Conservation (phyloP, 2,888 invertebrate species). For the Conistra vaccinii region DNA sequence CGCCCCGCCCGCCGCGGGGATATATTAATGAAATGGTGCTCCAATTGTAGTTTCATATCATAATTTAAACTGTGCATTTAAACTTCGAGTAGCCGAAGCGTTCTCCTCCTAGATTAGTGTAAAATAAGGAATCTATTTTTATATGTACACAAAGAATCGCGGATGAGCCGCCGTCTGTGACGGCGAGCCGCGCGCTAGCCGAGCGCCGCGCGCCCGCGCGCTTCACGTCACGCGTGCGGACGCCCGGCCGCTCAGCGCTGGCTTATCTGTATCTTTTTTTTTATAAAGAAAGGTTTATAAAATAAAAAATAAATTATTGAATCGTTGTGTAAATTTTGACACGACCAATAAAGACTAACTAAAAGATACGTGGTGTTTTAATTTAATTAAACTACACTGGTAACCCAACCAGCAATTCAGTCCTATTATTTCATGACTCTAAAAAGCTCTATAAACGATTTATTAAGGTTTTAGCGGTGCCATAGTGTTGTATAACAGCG, state of each 20-base stretch:
- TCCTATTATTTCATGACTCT: too few species aligned
- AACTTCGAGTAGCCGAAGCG: constrained; percentile 72
- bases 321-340: constrained; percentile 81
- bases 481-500: too few species aligned
- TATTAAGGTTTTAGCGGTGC: too few species aligned
- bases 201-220: not conserved
- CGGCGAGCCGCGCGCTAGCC: constrained; percentile 20
- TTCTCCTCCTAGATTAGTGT: constrained; percentile 83
- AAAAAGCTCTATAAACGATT: too few species aligned
- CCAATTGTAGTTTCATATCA: constrained; percentile 89
- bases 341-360: constrained; percentile 79
- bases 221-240: not conserved
- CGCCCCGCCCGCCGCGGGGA: constrained; percentile 45
- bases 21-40: constrained; percentile 84
- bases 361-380: constrained; percentile 29
- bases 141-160: constrained; percentile 75
- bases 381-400: constrained; percentile 3
- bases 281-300: constrained; percentile 73
- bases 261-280: constrained; percentile 60
- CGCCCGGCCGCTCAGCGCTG: constrained; percentile 24
- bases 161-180: constrained; percentile 25
- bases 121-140: constrained; percentile 86
- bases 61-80: constrained; percentile 87
- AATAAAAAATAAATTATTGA: constrained; percentile 75
- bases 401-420: too few species aligned